These are phyloP conservation scores for Seira musarum DNA, from an alignment of 2,888 invertebrate genomes.

Conservation along the genomic window DNA sequence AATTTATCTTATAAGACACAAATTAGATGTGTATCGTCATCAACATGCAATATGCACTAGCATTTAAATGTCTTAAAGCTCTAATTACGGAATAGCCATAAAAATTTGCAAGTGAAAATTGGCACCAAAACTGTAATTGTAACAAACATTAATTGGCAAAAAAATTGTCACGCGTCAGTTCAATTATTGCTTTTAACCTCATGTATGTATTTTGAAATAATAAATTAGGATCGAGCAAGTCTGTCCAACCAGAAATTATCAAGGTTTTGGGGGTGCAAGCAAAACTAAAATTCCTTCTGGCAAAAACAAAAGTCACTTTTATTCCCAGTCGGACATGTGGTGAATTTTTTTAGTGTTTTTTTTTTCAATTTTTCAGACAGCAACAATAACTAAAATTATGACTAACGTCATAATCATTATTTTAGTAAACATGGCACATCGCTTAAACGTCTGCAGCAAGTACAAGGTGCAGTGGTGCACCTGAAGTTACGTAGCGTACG, in stretches of 20 bases:
- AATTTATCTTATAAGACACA: too few species aligned
- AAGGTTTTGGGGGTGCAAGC: slow-evolving; percentile 23
- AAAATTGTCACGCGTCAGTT: slow-evolving; percentile 43
- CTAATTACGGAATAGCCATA: too few species aligned
- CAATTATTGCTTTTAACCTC: slow-evolving; percentile 23
- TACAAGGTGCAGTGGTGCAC: background rate
- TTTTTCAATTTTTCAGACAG: background rate
- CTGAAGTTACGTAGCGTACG: too few species aligned
- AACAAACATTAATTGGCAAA: slow-evolving; percentile 25
- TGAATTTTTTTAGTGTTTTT: too few species aligned
- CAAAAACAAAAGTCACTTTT: too few species aligned
- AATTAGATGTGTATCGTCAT: background rate
- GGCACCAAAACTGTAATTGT: slow-evolving; percentile 13
- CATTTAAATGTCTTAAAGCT: too few species aligned
- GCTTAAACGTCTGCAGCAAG: background rate
- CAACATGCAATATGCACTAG: too few species aligned
- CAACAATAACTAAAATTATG: background rate
- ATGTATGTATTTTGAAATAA: background rate
- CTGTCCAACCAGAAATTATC: slow-evolving; percentile 27
- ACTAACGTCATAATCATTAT: background rate
- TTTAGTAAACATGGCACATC: background rate
- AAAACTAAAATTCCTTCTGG: slow-evolving; percentile 19
- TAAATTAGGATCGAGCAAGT: background rate
- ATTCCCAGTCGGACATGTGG: too few species aligned
- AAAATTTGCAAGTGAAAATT: slow-evolving; percentile 5